Conservation (phyloP, 2,113 vertebrate genomes). For the Clinocottus analis region DNA sequence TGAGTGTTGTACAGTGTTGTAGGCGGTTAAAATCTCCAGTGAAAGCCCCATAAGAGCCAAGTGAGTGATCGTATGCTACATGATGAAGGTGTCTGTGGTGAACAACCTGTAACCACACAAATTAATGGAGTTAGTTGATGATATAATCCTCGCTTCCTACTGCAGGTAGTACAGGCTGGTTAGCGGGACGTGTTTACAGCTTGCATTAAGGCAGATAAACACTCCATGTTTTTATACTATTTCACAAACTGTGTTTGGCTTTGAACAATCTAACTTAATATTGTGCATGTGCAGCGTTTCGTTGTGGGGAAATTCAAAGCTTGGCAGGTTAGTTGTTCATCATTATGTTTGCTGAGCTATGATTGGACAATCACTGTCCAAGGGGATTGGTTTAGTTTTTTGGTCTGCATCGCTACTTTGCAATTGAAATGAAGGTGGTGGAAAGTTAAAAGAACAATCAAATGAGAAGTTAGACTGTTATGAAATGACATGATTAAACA, state of each 20-base stretch:
- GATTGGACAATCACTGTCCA: background rate
- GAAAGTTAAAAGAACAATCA: slow-evolving; percentile 9
- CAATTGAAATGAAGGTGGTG: background rate
- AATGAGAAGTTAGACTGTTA: slow-evolving; percentile 4
- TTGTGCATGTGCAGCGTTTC: background rate
- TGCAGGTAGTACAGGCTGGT: background rate
- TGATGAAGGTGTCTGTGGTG: background rate
- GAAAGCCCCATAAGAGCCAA: slow-evolving; percentile 20
- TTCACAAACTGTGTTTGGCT: background rate
- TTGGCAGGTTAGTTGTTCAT: background rate
- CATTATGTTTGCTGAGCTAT: background rate
- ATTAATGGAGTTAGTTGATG: background rate
- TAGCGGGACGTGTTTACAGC: background rate
- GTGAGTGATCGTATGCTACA: background rate
- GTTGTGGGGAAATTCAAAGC: background rate
- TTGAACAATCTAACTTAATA: background rate
- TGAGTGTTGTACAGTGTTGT: background rate
- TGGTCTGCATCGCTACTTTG: background rate
- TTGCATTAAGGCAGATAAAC: background rate
- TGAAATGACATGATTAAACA: slow-evolving; percentile 15
- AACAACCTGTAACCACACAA: background rate
- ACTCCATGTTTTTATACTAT: background rate
- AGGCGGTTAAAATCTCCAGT: slow-evolving; percentile 8
- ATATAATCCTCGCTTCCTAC: background rate
- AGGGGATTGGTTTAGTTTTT: background rate